A percentile compares a stretch with the other conserved stretches of the same genome.
Conservation (phyloP, 1,140 invertebrate genomes). For the Zaprionus davidi region DNA sequence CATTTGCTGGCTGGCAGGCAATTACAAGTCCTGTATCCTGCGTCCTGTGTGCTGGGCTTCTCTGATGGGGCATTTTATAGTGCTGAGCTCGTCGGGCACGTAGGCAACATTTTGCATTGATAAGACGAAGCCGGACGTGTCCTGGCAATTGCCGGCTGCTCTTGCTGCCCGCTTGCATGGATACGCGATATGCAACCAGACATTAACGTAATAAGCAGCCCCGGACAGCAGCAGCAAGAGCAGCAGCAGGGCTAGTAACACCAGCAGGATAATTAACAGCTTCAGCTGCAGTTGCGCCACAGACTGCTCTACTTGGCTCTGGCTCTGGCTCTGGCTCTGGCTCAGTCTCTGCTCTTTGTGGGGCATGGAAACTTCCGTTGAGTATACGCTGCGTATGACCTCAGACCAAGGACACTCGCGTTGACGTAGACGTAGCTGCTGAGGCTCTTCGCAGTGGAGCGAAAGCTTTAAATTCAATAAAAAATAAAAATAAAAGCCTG, state of each 20-base stretch:
- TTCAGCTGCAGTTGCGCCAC: slow-evolving; percentile 43
- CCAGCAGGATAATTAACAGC: slow-evolving; percentile 69
- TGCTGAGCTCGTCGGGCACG: slow-evolving; percentile 43
- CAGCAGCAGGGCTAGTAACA: slow-evolving; percentile 6
- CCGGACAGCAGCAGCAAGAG: slow-evolving; percentile 20
- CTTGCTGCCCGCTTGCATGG: slow-evolving; percentile 19
- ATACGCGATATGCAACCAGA: slow-evolving; percentile 55
- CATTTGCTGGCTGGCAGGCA: slow-evolving; percentile 56
- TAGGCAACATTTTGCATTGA: slow-evolving; percentile 56
- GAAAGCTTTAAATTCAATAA: slow-evolving; percentile 38
- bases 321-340: not conserved
- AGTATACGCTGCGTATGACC: slow-evolving; percentile 41
- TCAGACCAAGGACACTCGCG: slow-evolving; percentile 24
- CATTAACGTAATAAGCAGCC: slow-evolving; percentile 76
- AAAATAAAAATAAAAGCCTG: slow-evolving; percentile 27
- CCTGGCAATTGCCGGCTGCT: slow-evolving; percentile 64
- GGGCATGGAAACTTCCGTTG: slow-evolving; percentile 14
- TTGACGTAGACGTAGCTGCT: not conserved
- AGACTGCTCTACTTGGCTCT: not conserved
- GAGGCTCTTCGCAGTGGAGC: not conserved
- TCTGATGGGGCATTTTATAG: slow-evolving; percentile 26
- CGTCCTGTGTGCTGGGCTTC: not conserved
- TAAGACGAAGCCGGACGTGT: slow-evolving; percentile 48
- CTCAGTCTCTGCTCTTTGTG: no score
- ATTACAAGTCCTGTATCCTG: slow-evolving; percentile 39